A percentile compares a stretch with the other conserved stretches of the same genome.
Evolutionary conservation across 2,797 vertebrate species (phyloP).

Genomic region (Cryptoblepharus egeriae): DNA sequence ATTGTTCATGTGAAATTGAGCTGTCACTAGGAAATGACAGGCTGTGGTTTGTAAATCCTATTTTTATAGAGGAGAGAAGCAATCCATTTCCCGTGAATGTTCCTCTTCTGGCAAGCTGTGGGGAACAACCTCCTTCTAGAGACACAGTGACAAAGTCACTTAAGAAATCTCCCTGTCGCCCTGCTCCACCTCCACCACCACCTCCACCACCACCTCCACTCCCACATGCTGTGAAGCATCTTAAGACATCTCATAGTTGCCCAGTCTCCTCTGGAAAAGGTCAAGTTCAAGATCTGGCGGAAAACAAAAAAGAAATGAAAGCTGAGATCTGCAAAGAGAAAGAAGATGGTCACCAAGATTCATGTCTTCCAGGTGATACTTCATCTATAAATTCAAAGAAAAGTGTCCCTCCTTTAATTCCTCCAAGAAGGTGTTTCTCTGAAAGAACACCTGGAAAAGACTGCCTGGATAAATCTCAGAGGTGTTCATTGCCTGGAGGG

Average conservation of each 20-base stretch:
- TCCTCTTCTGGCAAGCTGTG: slow-evolving; percentile 67
- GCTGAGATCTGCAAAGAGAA: slow-evolving; percentile 17
- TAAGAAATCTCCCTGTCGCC: slow-evolving; percentile 66
- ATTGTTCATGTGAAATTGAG: slow-evolving; percentile 81
- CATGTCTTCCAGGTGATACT: background rate
- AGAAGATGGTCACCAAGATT: slow-evolving; percentile 58
- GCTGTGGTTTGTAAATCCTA: slow-evolving; percentile 89
- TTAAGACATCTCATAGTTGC: slow-evolving; percentile 39
- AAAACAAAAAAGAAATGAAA: slow-evolving; percentile 64
- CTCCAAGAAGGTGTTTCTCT: slow-evolving; percentile 69
- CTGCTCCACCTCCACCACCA: slow-evolving; percentile 66
- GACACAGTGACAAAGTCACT: slow-evolving; percentile 67
- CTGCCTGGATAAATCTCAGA: slow-evolving; percentile 34
- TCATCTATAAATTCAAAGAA: slow-evolving; percentile 34
- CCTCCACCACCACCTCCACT: slow-evolving; percentile 35
- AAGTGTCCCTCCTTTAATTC: slow-evolving; percentile 67
- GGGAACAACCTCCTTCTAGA: slow-evolving; percentile 51
- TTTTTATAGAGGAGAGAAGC: slow-evolving; percentile 85
- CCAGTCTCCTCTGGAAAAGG: slow-evolving; percentile 58
- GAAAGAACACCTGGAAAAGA: slow-evolving; percentile 67
- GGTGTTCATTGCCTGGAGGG: slow-evolving; percentile 8
- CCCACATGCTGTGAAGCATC: slow-evolving; percentile 39
- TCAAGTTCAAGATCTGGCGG: slow-evolving; percentile 56
- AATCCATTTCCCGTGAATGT: slow-evolving; percentile 51
- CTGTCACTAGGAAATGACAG: slow-evolving; percentile 78